A percentile compares a stretch with the other conserved stretches of the same genome.
Evolutionary conservation across 2,888 invertebrate species (phyloP).

Genomic region (Steromphala cineraria): DNA sequence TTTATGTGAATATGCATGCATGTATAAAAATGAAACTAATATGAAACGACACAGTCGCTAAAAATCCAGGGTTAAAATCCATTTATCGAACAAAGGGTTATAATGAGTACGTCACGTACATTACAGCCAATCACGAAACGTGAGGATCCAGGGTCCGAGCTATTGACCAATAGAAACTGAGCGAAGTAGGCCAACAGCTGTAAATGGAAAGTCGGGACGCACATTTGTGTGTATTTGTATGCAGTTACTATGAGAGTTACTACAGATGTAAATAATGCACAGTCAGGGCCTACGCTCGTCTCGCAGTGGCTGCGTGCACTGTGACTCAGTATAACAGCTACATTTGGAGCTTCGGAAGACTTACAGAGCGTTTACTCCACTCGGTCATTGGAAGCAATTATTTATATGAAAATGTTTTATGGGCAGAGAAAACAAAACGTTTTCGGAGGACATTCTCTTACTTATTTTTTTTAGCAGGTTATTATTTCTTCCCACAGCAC

Average conservation of each 20-base stretch:
- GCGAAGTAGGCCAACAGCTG: constrained; percentile 34
- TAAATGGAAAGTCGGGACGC: constrained; percentile 38
- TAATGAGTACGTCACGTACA: background rate
- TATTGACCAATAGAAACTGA: constrained; percentile 33
- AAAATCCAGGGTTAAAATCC: constrained; percentile 5
- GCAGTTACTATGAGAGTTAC: constrained; percentile 55
- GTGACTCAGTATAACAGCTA: background rate
- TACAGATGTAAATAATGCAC: constrained; percentile 37
- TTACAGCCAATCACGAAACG: constrained; percentile 4
- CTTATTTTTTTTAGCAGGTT: too few species aligned
- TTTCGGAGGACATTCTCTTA: too few species aligned
- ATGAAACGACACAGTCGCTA: background rate
- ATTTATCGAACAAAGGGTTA: constrained; percentile 19
- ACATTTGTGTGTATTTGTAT: constrained; percentile 37
- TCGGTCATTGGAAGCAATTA: too few species aligned
- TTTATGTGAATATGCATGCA: background rate
- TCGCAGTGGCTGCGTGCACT: background rate
- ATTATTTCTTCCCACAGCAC: too few species aligned
- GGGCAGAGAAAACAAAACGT: too few species aligned
- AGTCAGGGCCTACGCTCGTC: constrained; percentile 29
- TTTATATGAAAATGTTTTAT: too few species aligned
- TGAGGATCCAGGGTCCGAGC: background rate
- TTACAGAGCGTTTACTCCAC: too few species aligned
- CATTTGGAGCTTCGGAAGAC: too few species aligned
- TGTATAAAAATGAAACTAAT: background rate